These are phyloP conservation scores for Myotis pilosus DNA, from an alignment of 2,797 vertebrate species.

Conservation along the genomic window DNA sequence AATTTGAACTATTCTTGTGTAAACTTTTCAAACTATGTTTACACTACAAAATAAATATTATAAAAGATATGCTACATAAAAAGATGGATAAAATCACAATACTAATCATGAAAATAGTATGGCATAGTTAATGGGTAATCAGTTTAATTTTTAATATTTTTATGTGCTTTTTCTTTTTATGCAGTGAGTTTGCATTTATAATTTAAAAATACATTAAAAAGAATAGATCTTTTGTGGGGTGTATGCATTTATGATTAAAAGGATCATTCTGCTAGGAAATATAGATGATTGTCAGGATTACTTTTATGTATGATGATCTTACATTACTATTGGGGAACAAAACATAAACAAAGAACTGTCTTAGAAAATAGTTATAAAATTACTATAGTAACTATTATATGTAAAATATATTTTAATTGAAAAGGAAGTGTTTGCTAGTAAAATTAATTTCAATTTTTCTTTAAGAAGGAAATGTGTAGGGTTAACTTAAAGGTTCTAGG, in stretches of 20 bases:
- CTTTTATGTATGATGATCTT: neutral
- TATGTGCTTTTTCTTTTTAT: neutral
- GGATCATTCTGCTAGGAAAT: neutral
- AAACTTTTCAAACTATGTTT: neutral
- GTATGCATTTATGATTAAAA: neutral
- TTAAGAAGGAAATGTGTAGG: neutral
- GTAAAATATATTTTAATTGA: neutral
- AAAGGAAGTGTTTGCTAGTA: neutral
- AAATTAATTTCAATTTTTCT: neutral
- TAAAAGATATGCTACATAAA: neutral
- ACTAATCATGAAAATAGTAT: neutral
- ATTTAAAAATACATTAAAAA: neutral
- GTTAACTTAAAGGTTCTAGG: neutral
- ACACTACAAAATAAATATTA: neutral
- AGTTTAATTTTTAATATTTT: constrained; percentile 22
- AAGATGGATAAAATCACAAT: neutral
- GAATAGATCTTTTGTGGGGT: neutral
- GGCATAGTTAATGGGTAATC: neutral
- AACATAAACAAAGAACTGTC: neutral
- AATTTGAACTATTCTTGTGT: neutral
- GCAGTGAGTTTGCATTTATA: neutral
- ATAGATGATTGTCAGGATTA: neutral
- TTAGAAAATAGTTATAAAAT: neutral
- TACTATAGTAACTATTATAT: neutral
- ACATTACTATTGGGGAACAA: neutral